Conservation (phyloP, 2,888 invertebrate genomes). For the Nezara viridula region DNA sequence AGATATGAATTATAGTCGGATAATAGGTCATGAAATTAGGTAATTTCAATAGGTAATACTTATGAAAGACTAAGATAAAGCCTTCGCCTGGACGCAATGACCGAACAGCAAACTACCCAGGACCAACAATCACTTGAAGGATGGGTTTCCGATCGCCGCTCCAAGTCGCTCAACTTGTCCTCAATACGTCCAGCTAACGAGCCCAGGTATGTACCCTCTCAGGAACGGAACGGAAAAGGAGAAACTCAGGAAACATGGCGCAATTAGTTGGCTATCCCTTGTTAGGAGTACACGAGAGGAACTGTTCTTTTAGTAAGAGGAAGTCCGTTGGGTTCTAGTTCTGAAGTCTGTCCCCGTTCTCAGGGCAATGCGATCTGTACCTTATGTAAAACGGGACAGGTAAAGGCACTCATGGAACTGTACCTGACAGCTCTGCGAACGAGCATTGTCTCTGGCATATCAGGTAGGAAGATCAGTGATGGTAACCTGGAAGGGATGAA, state of each 20-base stretch:
- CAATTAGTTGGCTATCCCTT: slow-evolving; percentile 23
- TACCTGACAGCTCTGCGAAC: neutral
- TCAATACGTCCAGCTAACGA: neutral
- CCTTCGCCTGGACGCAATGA: neutral
- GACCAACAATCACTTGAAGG: neutral
- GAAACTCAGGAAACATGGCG: neutral
- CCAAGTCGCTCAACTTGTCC: neutral
- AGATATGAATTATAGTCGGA: too few relatives aligned
- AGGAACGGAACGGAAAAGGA: slow-evolving; percentile 18
- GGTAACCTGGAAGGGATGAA: neutral
- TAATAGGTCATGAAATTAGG: too few relatives aligned
- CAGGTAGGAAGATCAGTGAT: neutral
- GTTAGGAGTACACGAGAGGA: slow-evolving; percentile 5
- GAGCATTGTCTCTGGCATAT: neutral
- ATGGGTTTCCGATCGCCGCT: neutral
- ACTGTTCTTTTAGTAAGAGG: neutral
- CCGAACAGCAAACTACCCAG: neutral
- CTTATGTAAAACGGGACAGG: neutral
- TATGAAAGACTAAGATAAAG: too few relatives aligned
- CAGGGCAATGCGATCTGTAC: neutral
- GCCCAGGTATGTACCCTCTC: neutral
- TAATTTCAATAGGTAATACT: too few relatives aligned
- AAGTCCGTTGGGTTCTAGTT: slow-evolving; percentile 21
- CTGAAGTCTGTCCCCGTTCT: slow-evolving; percentile 1
- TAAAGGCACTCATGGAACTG: neutral